phyloP scores from a whole-genome alignment of 2,113 vertebrate genomes.

The Plotosus lineatus region DNA sequence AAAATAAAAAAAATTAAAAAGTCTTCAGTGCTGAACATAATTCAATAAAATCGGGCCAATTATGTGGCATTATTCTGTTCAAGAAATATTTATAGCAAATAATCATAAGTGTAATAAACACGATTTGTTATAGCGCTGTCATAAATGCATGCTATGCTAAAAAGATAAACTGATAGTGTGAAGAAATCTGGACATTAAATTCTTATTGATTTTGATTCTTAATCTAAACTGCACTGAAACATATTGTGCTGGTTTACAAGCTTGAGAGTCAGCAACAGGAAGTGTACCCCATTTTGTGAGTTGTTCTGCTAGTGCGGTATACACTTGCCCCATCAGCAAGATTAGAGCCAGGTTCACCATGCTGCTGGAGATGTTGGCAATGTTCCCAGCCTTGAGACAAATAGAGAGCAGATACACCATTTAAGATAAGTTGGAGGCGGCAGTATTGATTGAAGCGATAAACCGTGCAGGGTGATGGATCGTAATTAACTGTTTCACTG shows the following conservation, averaged over 20 bases:
- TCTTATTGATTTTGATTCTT: constrained; percentile 45
- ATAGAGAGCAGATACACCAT: neutral
- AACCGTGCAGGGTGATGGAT: neutral
- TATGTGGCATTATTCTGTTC: neutral
- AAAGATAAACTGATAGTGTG: neutral
- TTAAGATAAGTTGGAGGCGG: constrained; percentile 32
- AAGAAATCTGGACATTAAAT: constrained; percentile 2
- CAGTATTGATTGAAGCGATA: constrained; percentile 28
- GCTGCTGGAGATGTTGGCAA: constrained; percentile 76
- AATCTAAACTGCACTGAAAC: constrained; percentile 16
- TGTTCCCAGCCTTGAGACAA: constrained; percentile 72
- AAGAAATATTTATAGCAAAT: neutral
- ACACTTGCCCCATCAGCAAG: constrained; percentile 77
- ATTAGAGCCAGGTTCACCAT: constrained; percentile 77
- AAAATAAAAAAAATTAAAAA: constrained; percentile 4
- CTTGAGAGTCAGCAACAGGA: constrained; percentile 30
- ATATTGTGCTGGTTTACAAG: constrained; percentile 15
- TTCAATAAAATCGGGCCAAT: neutral
- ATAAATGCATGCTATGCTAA: neutral
- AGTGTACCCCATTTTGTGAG: constrained; percentile 79
- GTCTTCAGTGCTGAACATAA: constrained; percentile 5
- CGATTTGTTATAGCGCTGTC: neutral
- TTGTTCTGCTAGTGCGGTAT: constrained; percentile 75
- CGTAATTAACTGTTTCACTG: constrained; percentile 16
- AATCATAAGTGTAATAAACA: neutral